Percentiles rank a stretch among this genome's conserved stretches.
phyloP scores from a whole-genome alignment of 2,113 vertebrate species.

The Zootoca vivipara region DNA sequence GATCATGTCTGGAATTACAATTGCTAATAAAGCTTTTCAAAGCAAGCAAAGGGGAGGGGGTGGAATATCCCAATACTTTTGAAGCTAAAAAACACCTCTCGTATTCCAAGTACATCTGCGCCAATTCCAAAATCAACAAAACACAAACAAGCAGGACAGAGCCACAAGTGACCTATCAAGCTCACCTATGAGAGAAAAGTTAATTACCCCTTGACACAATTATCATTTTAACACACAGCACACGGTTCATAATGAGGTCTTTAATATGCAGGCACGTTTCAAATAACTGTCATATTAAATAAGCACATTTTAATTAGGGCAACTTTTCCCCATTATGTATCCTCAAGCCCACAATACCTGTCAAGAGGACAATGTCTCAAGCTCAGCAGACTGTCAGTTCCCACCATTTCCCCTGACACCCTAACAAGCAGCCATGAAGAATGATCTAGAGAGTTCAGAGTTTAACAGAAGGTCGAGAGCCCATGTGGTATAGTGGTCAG shows the following conservation, averaged over 20 bases:
- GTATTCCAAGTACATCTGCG: slow-evolving; percentile 26
- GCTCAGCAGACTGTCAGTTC: slow-evolving; percentile 68
- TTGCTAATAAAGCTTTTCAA: background rate
- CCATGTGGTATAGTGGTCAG: background rate
- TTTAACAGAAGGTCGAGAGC: background rate
- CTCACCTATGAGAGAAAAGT: slow-evolving; percentile 66
- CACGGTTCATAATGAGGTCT: slow-evolving; percentile 72
- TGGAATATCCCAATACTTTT: background rate
- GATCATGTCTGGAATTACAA: slow-evolving; percentile 6
- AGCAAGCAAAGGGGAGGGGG: background rate
- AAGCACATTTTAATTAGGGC: slow-evolving; percentile 75
- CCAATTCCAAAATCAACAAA: slow-evolving; percentile 23
- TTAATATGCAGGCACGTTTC: slow-evolving; percentile 68
- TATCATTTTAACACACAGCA: slow-evolving; percentile 56
- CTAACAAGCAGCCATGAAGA: background rate
- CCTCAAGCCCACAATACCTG: slow-evolving; percentile 64
- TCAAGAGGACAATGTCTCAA: slow-evolving; percentile 66
- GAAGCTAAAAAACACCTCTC: background rate
- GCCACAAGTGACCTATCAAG: slow-evolving; percentile 61
- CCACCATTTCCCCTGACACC: slow-evolving; percentile 36
- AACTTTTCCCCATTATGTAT: slow-evolving; percentile 67
- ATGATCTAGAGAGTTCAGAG: background rate
- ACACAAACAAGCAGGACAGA: slow-evolving; percentile 52
- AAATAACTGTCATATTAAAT: slow-evolving; percentile 72
- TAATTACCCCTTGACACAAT: slow-evolving; percentile 68